Evolutionary conservation across 2,797 vertebrate genomes (phyloP).

Genomic region (Trematomus bernacchii): DNA sequence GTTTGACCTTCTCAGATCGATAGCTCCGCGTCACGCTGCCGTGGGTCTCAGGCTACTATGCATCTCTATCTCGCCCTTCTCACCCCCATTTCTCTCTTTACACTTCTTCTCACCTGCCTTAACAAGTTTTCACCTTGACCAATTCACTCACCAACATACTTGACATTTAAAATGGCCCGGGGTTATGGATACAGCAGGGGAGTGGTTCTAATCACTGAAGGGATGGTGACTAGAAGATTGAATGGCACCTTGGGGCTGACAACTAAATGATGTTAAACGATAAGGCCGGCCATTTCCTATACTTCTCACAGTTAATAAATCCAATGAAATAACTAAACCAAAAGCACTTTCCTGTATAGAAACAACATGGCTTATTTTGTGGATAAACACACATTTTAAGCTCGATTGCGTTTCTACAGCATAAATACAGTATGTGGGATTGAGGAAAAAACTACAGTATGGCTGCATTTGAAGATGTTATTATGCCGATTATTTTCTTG

Average conservation of each 20-base stretch:
- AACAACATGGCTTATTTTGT: too few relatives aligned
- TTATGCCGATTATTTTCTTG: too few relatives aligned
- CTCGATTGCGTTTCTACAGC: too few relatives aligned
- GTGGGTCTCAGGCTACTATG: slow-evolving; percentile 20
- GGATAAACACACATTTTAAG: too few relatives aligned
- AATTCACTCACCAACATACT: slow-evolving; percentile 15
- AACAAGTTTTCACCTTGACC: slow-evolving; percentile 40
- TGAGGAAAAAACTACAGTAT: too few relatives aligned
- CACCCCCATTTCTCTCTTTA: neutral
- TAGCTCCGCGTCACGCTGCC: slow-evolving; percentile 42
- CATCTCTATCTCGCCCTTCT: slow-evolving; percentile 36
- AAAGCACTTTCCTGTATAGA: neutral
- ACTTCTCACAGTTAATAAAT: neutral
- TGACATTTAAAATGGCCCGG: slow-evolving; percentile 26
- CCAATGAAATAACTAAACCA: neutral
- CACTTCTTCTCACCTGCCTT: neutral
- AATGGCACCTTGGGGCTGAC: neutral
- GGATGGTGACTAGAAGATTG: slow-evolving; percentile 2
- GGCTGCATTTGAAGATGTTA: too few relatives aligned
- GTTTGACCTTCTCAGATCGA: slow-evolving; percentile 69
- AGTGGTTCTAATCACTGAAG: neutral
- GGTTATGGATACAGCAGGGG: neutral
- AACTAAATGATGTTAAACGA: neutral
- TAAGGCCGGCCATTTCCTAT: neutral
- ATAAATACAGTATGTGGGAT: too few relatives aligned